Base-by-base conservation (phyloP, 2,888 invertebrate species). In the Timandra comae region DNA sequence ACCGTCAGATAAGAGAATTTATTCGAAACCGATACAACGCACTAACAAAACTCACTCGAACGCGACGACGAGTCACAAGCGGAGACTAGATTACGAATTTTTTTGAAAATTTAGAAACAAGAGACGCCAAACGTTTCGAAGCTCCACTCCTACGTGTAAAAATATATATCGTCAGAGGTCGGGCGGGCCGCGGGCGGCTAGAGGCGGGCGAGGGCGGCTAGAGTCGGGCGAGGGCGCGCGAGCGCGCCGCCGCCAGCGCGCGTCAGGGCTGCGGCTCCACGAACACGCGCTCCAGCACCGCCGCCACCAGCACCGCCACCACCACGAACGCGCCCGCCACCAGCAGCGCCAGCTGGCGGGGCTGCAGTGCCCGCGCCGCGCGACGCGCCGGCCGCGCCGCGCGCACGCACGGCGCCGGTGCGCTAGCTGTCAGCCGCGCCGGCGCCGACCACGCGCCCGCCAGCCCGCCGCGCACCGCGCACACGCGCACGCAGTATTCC, bases 401-500 rank as follows among this genome's bases (percentile, higher is more conserved):
- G n/a, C n/a, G n/a, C n/a, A n/a, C 91, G 91, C 42, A 86, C 30
- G 87, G 76, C 58, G 91, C 88, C 37, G 74, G 52, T 33, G 65
- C 52, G 46, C 6, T 3, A 1, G 76, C 66, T 27, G 78, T 53
- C 23, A 81, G 68, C 47, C 76, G 63, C 10, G 30, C 46, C 64
- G 93, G 88, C 52, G 90, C 75, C 29, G 88, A 88, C 45, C 94
- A 93, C 78, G 93, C 90, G 40, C 95, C 92, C 38, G 88, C 74
- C 49, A 93, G 86, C 54, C 88, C 88, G 30, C 78, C 80, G 52
- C 96, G 89, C 56, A 95, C 89, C 13, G 92, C 91, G 77, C 92
- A 91, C 44, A 96, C 94, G 33, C 95, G 90, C 56, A 93, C 90
- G 56, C 84, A 80, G 80, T 95, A 95, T 65, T 93, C 92, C 33